Evolutionary conservation across 2,888 invertebrate species (phyloP).

Genomic region (Theretra japonica): DNA sequence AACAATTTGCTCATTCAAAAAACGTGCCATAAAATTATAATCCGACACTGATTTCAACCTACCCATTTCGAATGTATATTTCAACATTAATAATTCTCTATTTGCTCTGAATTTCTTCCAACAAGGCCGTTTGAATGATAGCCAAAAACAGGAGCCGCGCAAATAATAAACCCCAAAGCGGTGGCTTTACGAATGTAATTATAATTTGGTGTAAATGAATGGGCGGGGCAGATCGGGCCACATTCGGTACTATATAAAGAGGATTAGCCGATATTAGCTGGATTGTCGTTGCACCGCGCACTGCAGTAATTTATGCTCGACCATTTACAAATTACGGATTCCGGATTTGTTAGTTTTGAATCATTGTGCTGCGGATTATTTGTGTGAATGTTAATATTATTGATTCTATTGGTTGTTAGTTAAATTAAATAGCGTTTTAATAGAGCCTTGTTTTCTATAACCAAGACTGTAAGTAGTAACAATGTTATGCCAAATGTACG

Average conservation of each 20-base stretch:
- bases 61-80: too few relatives aligned
- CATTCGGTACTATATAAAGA: slow-evolving; percentile 57
- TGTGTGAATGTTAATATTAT: background rate
- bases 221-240: slow-evolving; percentile 1
- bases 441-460: too few relatives aligned
- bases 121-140: background rate
- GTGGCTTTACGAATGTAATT: slow-evolving; percentile 21
- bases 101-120: background rate
- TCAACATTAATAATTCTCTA: background rate
- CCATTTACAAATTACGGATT: slow-evolving; percentile 18
- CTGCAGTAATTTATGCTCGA: slow-evolving; percentile 13
- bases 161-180: slow-evolving; percentile 3
- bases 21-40: too few relatives aligned
- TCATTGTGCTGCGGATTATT: background rate
- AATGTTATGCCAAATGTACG: too few relatives aligned
- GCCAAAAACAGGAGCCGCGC: background rate
- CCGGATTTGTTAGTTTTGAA: slow-evolving; percentile 16
- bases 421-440: too few relatives aligned
- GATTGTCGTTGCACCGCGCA: slow-evolving; percentile 46
- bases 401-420: too few relatives aligned
- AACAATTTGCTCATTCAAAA: too few relatives aligned
- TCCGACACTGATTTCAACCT: too few relatives aligned
- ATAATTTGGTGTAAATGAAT: slow-evolving; percentile 25
- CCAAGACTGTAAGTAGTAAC: too few relatives aligned
- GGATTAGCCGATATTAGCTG: slow-evolving; percentile 75